Base-by-base conservation (phyloP, 2,113 vertebrate species). In the Onychostoma macrolepis region DNA sequence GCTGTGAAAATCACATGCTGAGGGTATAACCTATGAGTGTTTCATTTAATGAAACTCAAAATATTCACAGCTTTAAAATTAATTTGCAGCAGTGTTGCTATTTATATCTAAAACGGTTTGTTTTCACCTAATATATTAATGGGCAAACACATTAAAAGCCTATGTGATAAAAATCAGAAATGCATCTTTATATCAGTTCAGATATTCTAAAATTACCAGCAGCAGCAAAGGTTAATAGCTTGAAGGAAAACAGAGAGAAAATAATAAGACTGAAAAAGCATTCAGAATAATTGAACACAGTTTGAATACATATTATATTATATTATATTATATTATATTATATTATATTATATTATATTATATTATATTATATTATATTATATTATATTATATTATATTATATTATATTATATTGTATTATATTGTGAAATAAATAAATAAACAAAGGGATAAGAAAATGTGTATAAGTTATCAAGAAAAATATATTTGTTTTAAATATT, bases 1-100 rank as follows among this genome's bases (percentile, higher is more conserved):
- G 36, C 58, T 33, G 75, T 72, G 45, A 71, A 71, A 80, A 50
- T 69, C 61, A 80, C 61, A 67, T 63, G 75, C 17, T 36, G 71
- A 38, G 10, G n/a, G 21, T 61, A 12, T 45, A 45, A 79, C 33
- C 72, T 36, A 30, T 33, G 10, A 74, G 45, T 41, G 7, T n/a
- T 83, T 83, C 6, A 50, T 38, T 50, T 58, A 3, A 72, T 74
- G 3, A 58, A 72, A 53, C 33, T 58, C 24, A 50, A 48, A 21
- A 36, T 7, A 63, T 4, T 26, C 38, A 45, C n/a, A 5, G 36
- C 24, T 61, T 69, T 28, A 19, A 75, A n/a, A 75, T 26, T 63
- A 0, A 17, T 67, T 45, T 45, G 17, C 38, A 21, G 26, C 6
- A 33, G 38, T n/a, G 11, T 26, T 75, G 33, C 69, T 72, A 38